Evolutionary conservation across 2,113 vertebrate species (phyloP).

Genomic region (Galeopterus variegatus): DNA sequence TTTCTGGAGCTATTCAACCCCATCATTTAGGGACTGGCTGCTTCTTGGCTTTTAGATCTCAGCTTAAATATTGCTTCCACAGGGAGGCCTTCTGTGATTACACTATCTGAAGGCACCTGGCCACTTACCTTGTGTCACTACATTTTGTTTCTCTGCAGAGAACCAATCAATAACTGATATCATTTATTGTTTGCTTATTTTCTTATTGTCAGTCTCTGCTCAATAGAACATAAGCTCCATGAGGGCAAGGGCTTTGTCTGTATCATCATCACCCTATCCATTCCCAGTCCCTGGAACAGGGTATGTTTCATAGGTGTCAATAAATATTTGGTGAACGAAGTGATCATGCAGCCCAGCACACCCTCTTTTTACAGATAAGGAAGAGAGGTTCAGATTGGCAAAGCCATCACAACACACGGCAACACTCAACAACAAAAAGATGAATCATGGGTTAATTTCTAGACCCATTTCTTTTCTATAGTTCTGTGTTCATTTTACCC

Average conservation of each 20-base stretch:
- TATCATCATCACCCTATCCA: neutral
- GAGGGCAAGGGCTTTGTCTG: neutral
- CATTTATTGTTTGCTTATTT: neutral
- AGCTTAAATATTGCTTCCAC: neutral
- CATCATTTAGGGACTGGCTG: neutral
- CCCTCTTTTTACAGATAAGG: neutral
- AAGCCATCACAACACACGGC: neutral
- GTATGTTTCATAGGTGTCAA: neutral
- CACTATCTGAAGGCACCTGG: neutral
- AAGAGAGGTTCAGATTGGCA: neutral
- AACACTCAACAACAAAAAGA: neutral
- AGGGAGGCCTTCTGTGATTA: neutral
- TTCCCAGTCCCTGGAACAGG: neutral
- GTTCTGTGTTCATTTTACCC: slow-evolving; percentile 15
- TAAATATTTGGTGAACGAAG: slow-evolving; percentile 21
- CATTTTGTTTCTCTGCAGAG: neutral
- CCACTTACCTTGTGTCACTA: neutral
- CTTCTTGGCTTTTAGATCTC: neutral
- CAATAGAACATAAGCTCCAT: neutral
- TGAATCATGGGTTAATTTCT: neutral
- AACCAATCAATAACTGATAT: neutral
- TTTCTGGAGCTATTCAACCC: neutral
- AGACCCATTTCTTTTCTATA: neutral
- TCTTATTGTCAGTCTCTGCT: neutral
- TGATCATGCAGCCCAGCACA: neutral